phyloP scores from a whole-genome alignment of 2,797 vertebrate species.

The Apodemus agrarius region DNA sequence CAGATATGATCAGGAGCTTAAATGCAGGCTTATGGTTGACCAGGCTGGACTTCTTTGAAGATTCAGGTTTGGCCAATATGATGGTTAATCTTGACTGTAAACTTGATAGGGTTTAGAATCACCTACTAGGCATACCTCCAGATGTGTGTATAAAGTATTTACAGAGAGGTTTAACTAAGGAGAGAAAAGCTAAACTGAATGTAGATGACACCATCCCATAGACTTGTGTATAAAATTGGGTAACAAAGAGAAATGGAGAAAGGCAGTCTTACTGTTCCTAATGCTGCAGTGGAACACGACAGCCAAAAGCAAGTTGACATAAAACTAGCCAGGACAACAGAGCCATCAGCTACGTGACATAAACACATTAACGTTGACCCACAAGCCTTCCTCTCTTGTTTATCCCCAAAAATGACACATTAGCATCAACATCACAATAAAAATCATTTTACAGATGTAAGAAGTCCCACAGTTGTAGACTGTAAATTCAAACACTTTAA shows the following conservation, averaged over 20 bases:
- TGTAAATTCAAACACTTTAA: neutral
- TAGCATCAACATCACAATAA: neutral
- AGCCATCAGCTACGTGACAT: neutral
- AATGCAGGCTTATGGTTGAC: neutral
- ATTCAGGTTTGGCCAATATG: neutral
- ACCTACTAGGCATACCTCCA: neutral
- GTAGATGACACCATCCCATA: neutral
- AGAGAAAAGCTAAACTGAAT: neutral
- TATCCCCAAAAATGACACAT: neutral
- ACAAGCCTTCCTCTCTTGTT: neutral
- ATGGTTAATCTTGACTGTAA: neutral
- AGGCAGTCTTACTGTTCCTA: neutral
- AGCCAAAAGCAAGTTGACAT: neutral
- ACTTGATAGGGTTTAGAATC: neutral
- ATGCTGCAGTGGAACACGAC: neutral
- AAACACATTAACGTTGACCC: neutral
- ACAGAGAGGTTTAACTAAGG: neutral
- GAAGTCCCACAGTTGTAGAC: neutral
- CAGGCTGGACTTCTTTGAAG: neutral
- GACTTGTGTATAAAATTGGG: neutral
- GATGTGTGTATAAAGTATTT: neutral
- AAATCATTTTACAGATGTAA: neutral
- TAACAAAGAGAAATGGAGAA: neutral
- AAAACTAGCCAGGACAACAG: neutral
- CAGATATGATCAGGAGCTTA: neutral